These are phyloP conservation scores for Larimichthys crocea DNA, from an alignment of 2,113 vertebrate species.

Conservation along the genomic window DNA sequence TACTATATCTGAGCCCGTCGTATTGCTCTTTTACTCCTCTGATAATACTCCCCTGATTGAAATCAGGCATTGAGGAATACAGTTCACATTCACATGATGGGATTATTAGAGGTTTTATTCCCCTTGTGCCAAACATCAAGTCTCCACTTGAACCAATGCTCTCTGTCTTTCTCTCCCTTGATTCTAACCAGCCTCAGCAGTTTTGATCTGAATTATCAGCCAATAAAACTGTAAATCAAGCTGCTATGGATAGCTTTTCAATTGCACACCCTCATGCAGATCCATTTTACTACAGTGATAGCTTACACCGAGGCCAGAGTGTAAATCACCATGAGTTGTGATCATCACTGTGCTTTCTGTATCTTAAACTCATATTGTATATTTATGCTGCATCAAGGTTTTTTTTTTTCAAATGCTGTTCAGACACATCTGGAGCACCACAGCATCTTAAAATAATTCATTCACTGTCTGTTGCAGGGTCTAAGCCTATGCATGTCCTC, in stretches of 20 bases:
- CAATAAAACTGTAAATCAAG: slow-evolving; percentile 68
- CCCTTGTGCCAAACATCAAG: slow-evolving; percentile 42
- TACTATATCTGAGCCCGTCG: slow-evolving; percentile 13
- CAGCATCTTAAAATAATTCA: slow-evolving; percentile 9
- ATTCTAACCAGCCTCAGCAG: slow-evolving; percentile 69
- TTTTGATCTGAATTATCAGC: slow-evolving; percentile 70
- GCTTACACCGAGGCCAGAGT: slow-evolving; percentile 2
- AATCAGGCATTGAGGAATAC: slow-evolving; percentile 48
- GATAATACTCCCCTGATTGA: slow-evolving; percentile 27
- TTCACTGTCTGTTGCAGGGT: background rate
- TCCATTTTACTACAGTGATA: slow-evolving; percentile 34
- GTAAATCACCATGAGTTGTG: background rate
- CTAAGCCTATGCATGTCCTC: background rate
- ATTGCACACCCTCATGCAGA: slow-evolving; percentile 46
- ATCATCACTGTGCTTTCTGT: slow-evolving; percentile 3
- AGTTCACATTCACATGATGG: slow-evolving; percentile 46
- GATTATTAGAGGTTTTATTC: slow-evolving; percentile 57
- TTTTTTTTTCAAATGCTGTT: slow-evolving; percentile 5
- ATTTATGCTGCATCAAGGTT: background rate
- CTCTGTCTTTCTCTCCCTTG: slow-evolving; percentile 17
- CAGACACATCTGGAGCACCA: background rate
- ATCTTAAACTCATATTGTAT: background rate
- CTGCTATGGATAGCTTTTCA: slow-evolving; percentile 53
- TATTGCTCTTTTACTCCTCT: slow-evolving; percentile 20
- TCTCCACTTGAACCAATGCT: slow-evolving; percentile 45